phyloP scores from a whole-genome alignment of 2,888 invertebrate species.

The Dorcus hopei region DNA sequence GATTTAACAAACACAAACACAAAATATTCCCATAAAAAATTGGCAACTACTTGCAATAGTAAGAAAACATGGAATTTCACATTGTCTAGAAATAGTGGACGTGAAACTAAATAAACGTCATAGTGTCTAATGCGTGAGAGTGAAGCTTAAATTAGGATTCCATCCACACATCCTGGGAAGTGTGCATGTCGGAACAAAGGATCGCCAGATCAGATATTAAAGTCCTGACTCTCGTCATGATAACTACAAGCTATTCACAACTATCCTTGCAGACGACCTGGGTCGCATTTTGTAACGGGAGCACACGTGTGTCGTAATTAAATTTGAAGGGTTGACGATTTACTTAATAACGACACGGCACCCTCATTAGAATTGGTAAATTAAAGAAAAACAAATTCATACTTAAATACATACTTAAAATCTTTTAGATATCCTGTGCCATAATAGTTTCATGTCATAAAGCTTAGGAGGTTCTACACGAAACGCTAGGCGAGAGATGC shows the following conservation, averaged over 20 bases:
- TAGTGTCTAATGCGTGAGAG: background rate
- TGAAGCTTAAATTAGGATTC: slow-evolving; percentile 17
- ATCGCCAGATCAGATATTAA: slow-evolving; percentile 31
- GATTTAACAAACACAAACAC: too few relatives aligned
- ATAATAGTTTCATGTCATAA: too few relatives aligned
- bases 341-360: background rate
- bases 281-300: background rate
- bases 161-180: slow-evolving; percentile 28
- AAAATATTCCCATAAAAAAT: too few relatives aligned
- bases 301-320: slow-evolving; percentile 1
- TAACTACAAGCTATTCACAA: background rate
- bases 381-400: too few relatives aligned
- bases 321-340: slow-evolving; percentile 1
- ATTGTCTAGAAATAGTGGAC: background rate
- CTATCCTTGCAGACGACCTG: background rate
- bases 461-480: too few relatives aligned
- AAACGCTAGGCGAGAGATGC: too few relatives aligned
- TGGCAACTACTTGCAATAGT: too few relatives aligned
- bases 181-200: slow-evolving; percentile 33
- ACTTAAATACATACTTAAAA: background rate
- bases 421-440: too few relatives aligned
- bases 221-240: slow-evolving; percentile 1
- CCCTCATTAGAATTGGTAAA: too few relatives aligned
- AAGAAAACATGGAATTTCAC: too few relatives aligned
- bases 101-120: background rate